These are phyloP conservation scores for Beris chalybata DNA, from an alignment of 2,888 invertebrate species.

Conservation along the genomic window DNA sequence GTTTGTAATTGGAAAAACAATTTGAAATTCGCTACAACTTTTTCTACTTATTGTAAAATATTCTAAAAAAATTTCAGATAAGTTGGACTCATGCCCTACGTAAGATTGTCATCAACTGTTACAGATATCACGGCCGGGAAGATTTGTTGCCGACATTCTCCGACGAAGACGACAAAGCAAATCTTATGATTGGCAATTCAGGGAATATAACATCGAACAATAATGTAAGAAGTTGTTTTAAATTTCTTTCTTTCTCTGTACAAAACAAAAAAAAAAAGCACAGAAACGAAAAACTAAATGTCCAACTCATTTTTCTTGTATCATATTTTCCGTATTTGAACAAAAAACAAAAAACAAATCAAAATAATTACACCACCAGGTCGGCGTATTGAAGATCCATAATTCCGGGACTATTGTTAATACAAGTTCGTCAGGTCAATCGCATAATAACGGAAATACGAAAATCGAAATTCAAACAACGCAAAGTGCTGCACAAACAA, in stretches of 20 bases:
- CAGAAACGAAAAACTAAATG: neutral
- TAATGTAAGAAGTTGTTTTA: conserved; percentile 40
- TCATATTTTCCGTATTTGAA: neutral
- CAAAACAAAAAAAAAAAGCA: neutral
- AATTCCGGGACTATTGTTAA: conserved; percentile 50
- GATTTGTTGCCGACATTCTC: conserved; percentile 93
- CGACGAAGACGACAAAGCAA: conserved; percentile 84
- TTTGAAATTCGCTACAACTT: neutral
- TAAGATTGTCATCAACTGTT: conserved; percentile 96
- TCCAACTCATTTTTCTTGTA: conserved; percentile 5
- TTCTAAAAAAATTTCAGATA: conserved; percentile 65
- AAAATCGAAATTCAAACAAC: conserved; percentile 55
- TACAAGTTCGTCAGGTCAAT: conserved; percentile 42
- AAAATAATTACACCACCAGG: conserved; percentile 43
- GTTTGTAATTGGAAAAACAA: conserved; percentile 57
- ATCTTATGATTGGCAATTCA: conserved; percentile 63
- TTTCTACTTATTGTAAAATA: neutral
- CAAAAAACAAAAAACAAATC: conserved; percentile 4
- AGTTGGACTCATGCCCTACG: conserved; percentile 97
- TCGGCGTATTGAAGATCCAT: conserved; percentile 56
- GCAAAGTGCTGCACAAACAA: conserved; percentile 50
- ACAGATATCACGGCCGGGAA: conserved; percentile 95
- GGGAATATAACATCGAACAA: conserved; percentile 56
- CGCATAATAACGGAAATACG: conserved; percentile 53
- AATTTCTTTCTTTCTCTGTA: neutral